Base-by-base conservation (phyloP, 2,888 invertebrate species). In the Proisotoma minuta region DNA sequence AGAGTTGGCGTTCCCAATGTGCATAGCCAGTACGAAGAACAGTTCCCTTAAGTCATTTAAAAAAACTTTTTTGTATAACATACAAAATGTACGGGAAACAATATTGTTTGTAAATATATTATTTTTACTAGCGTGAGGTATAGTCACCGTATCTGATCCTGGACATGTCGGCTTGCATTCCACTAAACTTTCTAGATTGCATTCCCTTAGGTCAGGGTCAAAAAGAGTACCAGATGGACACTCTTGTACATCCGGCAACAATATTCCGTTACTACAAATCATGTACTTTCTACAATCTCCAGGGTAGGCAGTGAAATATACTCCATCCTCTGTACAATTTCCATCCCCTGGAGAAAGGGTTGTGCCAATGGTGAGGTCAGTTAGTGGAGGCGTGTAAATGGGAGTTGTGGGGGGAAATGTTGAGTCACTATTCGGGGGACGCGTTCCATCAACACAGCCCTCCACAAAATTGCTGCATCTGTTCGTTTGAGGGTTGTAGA, bases 161-260 rank as follows among this genome's bases (percentile, higher is more conserved):
- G 43, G 43, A 43, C 43, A 43, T 4, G 5, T 5, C 4, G 43
- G 43, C 20, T 43, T 43, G 43, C 43, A 43, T 43, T 43, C 43
- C 4, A 43, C 43, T n/a, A 43, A 43, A n/a, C 18, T n/a, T 43
- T 43, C 43, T 4, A 43, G 43, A 43, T 43, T 43, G 43, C 43
- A 43, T 43, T 43, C 43, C 43, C 43, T 43, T 20, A 43, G 20
- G 18, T 43, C 43, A 12, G 43, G 43, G 43, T 43, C 43, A n/a
- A 43, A 43, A 12, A 43, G 18, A 4, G 43, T 43, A 4, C 43
- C 43, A 4, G 43, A n/a, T n/a, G 43, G 43, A 43, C 43, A 43
- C 20, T 43, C 10, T n/a, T 43, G 43, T n/a, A 43, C 43, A 12
- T 43, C 43, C 4, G 43, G 43, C 4, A 43, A n/a, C 15, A 43